A percentile compares a stretch with the other conserved stretches of the same genome.
Evolutionary conservation across 2,113 vertebrate genomes (phyloP).

Genomic region (Cololabis saira): DNA sequence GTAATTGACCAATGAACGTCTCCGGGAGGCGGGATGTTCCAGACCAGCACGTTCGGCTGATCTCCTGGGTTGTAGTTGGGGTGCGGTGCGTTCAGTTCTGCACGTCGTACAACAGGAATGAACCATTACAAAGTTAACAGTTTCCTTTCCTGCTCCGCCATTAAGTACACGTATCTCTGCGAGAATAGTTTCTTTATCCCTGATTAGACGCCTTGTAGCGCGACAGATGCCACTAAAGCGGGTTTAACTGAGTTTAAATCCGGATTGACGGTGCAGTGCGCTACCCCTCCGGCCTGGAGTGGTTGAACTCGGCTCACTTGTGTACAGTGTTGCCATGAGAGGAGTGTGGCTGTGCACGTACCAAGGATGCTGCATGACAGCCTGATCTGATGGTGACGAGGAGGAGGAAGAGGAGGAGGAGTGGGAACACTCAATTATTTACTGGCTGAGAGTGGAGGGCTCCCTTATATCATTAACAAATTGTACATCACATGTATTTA

Average conservation of each 20-base stretch:
- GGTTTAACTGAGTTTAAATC: not conserved
- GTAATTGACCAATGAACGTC: conserved; percentile 37
- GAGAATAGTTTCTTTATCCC: not conserved
- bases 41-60: conserved; percentile 38
- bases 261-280: conserved; percentile 14
- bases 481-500: not conserved
- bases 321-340: conserved; percentile 89
- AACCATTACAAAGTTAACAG: conserved; percentile 80
- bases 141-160: conserved; percentile 23
- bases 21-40: not conserved
- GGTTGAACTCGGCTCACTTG: conserved; percentile 79
- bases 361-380: conserved; percentile 79
- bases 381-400: conserved; percentile 59
- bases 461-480: conserved; percentile 3
- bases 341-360: conserved; percentile 88
- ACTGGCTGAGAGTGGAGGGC: conserved; percentile 1
- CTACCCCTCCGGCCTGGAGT: conserved; percentile 70
- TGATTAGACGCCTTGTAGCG: not conserved
- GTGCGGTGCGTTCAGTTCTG: conserved; percentile 93
- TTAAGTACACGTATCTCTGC: not conserved
- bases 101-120: conserved; percentile 91
- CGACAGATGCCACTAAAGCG: not conserved
- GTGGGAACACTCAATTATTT: conserved; percentile 53
- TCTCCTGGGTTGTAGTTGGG: conserved; percentile 79
- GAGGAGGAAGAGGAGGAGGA: conserved; percentile 21